These are phyloP conservation scores for Vultur gryphus DNA, from an alignment of 2,797 vertebrate genomes.

Conservation along the genomic window DNA sequence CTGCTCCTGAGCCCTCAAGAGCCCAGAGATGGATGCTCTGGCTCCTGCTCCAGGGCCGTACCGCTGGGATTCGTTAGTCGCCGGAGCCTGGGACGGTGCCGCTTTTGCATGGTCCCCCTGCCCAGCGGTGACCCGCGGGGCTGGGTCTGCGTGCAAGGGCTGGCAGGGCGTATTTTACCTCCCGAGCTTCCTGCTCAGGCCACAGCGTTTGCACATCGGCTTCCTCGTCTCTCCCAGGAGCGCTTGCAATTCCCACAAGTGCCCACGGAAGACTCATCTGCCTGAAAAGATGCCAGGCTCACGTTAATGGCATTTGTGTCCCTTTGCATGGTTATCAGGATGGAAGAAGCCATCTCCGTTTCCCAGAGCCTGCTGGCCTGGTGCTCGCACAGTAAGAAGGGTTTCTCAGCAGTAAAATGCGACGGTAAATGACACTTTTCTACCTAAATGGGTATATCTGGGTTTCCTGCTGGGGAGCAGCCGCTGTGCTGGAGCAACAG, in stretches of 20 bases:
- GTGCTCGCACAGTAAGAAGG: rapidly evolving
- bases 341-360: background rate
- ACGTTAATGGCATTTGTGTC: background rate
- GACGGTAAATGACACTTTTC: background rate
- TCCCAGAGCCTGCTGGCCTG: background rate
- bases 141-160: background rate
- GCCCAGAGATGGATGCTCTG: background rate
- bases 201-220: background rate
- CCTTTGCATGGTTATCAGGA: background rate
- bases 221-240: background rate
- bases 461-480: background rate
- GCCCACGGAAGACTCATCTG: background rate
- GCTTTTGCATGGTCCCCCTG: background rate
- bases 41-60: background rate
- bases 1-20: background rate
- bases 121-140: rapidly evolving
- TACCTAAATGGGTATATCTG: background rate
- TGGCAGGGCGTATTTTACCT: background rate
- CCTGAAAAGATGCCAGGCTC: background rate
- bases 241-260: background rate
- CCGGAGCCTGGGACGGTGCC: background rate
- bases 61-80: rapidly evolving
- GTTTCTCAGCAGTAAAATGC: background rate
- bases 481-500: background rate
- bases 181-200: background rate